phyloP scores from a whole-genome alignment of 1,140 invertebrate genomes.

The Rhopalosiphum maidis region DNA sequence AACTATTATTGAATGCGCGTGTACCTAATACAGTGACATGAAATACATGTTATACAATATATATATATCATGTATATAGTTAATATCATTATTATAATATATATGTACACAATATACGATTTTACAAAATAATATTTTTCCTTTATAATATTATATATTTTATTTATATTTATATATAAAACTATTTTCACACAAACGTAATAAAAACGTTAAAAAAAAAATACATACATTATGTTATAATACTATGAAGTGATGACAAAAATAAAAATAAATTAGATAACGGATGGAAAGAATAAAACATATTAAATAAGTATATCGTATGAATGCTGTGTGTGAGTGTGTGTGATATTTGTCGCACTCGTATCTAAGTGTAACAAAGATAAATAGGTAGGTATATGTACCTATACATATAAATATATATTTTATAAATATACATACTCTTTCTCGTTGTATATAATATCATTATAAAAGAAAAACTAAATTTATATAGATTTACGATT shows the following conservation, averaged over 20 bases:
- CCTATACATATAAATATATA: no score
- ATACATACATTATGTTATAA: not conserved
- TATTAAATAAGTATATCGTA: not conserved
- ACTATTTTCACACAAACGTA: constrained; percentile 46
- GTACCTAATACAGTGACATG: constrained; percentile 9
- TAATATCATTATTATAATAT: constrained; percentile 23
- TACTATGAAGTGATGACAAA: not conserved
- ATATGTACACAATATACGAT: constrained; percentile 15
- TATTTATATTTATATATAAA: constrained; percentile 31
- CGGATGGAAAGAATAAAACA: constrained; percentile 22
- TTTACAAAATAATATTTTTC: constrained; percentile 43
- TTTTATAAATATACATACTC: not conserved
- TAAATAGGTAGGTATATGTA: not conserved
- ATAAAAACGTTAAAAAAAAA: constrained; percentile 30
- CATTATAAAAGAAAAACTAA: not conserved
- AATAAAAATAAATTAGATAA: constrained; percentile 14
- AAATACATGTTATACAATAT: not conserved
- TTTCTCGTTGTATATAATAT: not conserved
- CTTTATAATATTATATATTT: constrained; percentile 27
- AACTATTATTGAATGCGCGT: constrained; percentile 15
- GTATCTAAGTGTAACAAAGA: not conserved
- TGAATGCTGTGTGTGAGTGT: not conserved
- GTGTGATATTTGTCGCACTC: not conserved
- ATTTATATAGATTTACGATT: not conserved
- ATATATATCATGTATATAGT: constrained; percentile 27